Conservation (phyloP, 2,113 vertebrate species). For the Bubalus kerabau region DNA sequence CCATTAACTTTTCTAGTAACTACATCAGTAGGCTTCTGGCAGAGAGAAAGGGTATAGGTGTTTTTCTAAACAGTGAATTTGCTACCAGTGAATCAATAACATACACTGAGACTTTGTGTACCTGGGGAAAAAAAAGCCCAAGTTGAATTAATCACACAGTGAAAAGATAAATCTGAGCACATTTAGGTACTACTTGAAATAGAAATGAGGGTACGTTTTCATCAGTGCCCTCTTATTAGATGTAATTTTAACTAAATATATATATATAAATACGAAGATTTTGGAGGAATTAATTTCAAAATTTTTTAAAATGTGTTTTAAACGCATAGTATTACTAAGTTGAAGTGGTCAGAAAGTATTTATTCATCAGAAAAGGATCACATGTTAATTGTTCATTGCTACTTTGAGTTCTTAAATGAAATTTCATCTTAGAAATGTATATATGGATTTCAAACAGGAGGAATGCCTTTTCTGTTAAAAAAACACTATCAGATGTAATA, state of each 20-base stretch:
- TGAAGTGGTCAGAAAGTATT: not conserved
- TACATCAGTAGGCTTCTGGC: not conserved
- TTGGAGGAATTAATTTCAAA: not conserved
- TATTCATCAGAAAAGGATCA: not conserved
- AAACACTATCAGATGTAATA: not conserved
- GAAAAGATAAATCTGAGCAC: not conserved
- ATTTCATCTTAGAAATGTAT: not conserved
- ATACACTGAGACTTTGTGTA: not conserved
- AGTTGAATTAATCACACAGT: not conserved
- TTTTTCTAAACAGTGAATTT: not conserved
- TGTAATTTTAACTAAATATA: not conserved
- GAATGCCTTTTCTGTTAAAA: not conserved
- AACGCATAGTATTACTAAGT: not conserved
- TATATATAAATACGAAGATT: not conserved
- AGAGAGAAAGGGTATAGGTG: not conserved
- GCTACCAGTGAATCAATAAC: not conserved
- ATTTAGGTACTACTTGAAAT: not conserved
- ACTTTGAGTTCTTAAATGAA: slow-evolving; percentile 24
- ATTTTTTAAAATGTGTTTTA: not conserved
- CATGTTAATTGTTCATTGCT: not conserved
- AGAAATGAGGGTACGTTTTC: not conserved
- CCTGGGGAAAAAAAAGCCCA: not conserved
- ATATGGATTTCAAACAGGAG: not conserved
- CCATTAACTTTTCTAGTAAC: slow-evolving; percentile 35
- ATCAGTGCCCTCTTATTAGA: not conserved